Evolutionary conservation across 2,888 invertebrate genomes (phyloP).

Genomic region (Folsomia manolachei): DNA sequence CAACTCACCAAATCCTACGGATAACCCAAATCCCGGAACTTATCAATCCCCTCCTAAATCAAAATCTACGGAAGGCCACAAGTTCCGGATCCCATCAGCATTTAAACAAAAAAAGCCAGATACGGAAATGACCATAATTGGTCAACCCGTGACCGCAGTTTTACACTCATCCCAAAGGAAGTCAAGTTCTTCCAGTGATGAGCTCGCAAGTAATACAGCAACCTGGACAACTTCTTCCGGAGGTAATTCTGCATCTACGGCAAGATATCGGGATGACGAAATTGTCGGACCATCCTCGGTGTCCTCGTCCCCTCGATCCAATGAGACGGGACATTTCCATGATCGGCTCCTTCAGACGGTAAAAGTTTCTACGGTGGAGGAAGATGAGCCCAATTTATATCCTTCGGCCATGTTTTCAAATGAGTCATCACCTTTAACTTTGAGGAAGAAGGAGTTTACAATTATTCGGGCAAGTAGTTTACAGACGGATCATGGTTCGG

Average conservation of each 20-base stretch:
- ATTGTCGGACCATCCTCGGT: background rate
- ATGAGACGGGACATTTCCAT: background rate
- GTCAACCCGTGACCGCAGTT: background rate
- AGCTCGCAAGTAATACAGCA: background rate
- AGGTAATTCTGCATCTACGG: background rate
- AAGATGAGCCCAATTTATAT: background rate
- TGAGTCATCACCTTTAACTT: slow-evolving; percentile 34
- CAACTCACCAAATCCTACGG: too few relatives aligned
- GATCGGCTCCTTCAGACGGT: background rate
- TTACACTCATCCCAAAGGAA: too few relatives aligned
- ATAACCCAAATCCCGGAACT: too few relatives aligned
- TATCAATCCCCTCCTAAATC: background rate
- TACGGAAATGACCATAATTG: background rate
- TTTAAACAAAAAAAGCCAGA: background rate
- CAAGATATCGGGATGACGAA: background rate
- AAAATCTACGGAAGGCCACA: too few relatives aligned
- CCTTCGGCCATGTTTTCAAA: slow-evolving; percentile 12
- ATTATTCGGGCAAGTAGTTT: slow-evolving; percentile 36
- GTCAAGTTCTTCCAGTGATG: too few relatives aligned
- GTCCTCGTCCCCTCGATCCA: background rate
- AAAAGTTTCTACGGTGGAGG: background rate
- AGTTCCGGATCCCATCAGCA: background rate
- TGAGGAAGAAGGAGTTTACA: slow-evolving; percentile 33
- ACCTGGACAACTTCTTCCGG: background rate
- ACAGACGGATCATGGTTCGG: slow-evolving; percentile 21